Conservation (phyloP, 2,113 vertebrate species). For the Nyctibius bracteatus region DNA sequence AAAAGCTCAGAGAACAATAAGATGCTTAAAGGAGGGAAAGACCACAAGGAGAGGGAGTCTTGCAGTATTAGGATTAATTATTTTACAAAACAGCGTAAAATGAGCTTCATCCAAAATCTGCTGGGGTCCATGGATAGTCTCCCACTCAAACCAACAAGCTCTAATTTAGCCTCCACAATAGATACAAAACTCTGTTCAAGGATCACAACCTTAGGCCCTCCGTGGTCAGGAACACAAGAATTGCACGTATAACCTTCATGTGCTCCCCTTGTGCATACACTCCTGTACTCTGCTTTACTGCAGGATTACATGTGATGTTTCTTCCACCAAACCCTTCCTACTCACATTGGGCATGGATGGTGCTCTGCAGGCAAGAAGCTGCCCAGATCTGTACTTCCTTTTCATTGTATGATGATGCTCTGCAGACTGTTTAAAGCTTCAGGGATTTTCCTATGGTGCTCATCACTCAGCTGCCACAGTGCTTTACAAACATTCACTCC, state of each 20-base stretch:
- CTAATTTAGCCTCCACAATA: not conserved
- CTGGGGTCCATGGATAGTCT: not conserved
- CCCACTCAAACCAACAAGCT: not conserved
- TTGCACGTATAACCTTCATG: not conserved
- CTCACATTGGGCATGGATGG: not conserved
- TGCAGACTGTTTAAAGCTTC: not conserved
- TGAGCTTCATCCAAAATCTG: not conserved
- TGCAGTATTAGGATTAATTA: not conserved
- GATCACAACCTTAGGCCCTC: not conserved
- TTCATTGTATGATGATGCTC: not conserved
- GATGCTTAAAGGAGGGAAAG: not conserved
- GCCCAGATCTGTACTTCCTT: not conserved
- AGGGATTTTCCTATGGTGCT: not conserved
- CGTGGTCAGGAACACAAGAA: not conserved
- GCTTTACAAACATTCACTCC: not conserved
- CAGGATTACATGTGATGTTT: not conserved
- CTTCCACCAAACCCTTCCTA: not conserved
- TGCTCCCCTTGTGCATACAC: not conserved
- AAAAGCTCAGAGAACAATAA: not conserved
- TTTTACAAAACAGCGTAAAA: not conserved
- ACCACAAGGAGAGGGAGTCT: not conserved
- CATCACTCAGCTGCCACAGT: not conserved
- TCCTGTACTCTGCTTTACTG: not conserved
- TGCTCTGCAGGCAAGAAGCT: not conserved
- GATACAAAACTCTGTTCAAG: not conserved